These are phyloP conservation scores for Drosophila paracracens DNA, from an alignment of 2,888 invertebrate genomes.

Conservation along the genomic window DNA sequence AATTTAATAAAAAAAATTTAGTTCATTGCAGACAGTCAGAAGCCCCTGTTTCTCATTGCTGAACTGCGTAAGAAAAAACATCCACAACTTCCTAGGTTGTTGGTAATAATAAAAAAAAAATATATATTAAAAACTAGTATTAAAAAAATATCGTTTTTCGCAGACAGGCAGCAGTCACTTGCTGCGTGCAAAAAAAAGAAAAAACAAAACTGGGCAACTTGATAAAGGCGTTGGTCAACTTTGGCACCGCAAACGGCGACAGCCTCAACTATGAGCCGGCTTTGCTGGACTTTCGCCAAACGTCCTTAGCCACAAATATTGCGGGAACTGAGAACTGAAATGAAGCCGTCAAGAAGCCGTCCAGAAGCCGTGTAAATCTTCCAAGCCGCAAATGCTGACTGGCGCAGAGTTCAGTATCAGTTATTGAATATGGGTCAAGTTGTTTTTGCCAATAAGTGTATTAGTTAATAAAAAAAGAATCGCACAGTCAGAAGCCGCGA, in stretches of 20 bases:
- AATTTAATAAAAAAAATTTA: background rate
- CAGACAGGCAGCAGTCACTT: background rate
- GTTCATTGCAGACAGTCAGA: background rate
- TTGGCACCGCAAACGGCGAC: constrained; percentile 19
- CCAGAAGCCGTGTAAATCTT: constrained; percentile 12
- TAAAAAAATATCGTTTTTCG: background rate
- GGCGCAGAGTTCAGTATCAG: background rate
- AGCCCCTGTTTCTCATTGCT: background rate
- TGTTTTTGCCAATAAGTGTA: constrained; percentile 13
- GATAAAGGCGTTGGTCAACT: constrained; percentile 22
- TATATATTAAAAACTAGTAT: background rate
- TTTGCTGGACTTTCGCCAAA: constrained; percentile 12
- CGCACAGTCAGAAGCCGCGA: constrained; percentile 4
- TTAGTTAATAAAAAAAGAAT: constrained; percentile 7
- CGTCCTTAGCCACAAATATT: constrained; percentile 1
- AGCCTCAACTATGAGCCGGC: constrained; percentile 10
- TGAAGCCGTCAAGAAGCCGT: background rate
- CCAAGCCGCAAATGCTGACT: constrained; percentile 6
- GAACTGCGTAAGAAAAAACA: background rate
- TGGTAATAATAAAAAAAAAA: background rate
- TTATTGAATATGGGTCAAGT: constrained; percentile 26
- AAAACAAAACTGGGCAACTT: constrained; percentile 10
- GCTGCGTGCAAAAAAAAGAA: background rate
- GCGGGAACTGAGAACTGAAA: background rate
- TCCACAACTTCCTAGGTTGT: background rate